Evolutionary conservation across 2,113 vertebrate genomes (phyloP).

Genomic region (Daboia siamensis): DNA sequence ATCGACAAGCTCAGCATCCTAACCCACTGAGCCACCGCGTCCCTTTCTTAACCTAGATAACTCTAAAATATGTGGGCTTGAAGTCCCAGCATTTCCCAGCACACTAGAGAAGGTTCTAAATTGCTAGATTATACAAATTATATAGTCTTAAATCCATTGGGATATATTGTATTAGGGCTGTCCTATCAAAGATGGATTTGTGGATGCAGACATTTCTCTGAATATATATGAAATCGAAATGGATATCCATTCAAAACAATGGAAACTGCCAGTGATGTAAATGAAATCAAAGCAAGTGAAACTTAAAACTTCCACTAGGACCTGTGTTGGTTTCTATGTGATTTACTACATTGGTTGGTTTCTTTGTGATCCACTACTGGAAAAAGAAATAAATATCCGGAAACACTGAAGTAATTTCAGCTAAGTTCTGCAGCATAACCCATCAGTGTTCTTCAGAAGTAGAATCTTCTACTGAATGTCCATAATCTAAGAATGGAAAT

Average conservation of each 20-base stretch:
- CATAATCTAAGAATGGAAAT: not conserved
- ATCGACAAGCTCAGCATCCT: too few relatives aligned
- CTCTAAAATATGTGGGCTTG: not conserved
- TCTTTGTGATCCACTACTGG: not conserved
- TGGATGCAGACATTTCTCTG: not conserved
- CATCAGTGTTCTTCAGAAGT: not conserved
- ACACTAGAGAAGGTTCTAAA: not conserved
- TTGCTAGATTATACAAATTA: not conserved
- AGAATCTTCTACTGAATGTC: not conserved
- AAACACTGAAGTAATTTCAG: not conserved
- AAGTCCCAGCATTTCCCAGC: not conserved
- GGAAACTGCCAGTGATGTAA: not conserved
- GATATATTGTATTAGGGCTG: not conserved
- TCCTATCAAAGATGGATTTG: not conserved
- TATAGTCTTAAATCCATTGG: not conserved
- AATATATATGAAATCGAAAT: not conserved
- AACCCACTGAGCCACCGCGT: too few relatives aligned
- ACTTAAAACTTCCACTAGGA: not conserved
- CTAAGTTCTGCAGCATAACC: not conserved
- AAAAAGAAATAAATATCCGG: not conserved
- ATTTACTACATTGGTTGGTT: too few relatives aligned
- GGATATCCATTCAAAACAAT: not conserved
- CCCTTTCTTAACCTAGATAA: not conserved
- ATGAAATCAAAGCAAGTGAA: not conserved
- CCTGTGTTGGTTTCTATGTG: not conserved